Evolutionary conservation across 2,888 invertebrate species (phyloP).

Genomic region (Xiphydria camelus): DNA sequence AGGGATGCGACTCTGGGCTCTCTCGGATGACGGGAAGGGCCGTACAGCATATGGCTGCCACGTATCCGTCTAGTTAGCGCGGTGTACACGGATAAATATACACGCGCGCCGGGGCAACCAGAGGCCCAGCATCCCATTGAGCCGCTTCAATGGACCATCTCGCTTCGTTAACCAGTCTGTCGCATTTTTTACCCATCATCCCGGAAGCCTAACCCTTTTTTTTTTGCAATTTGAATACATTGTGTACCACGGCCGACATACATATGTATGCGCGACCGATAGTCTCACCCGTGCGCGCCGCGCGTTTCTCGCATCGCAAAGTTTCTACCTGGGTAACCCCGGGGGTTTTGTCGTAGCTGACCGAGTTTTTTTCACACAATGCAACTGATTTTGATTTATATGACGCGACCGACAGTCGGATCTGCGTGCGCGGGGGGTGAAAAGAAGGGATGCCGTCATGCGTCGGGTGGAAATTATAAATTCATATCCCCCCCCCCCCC

Average conservation of each 20-base stretch:
- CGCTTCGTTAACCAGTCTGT: slow-evolving; percentile 59
- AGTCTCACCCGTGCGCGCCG: slow-evolving; percentile 32
- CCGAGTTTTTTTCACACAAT: slow-evolving; percentile 55
- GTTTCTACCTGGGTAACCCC: slow-evolving; percentile 52
- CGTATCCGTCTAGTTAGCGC: slow-evolving; percentile 10
- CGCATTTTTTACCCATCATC: slow-evolving; percentile 56
- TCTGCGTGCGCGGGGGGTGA: slow-evolving; percentile 30
- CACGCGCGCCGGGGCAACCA: neutral
- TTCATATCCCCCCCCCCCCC: slow-evolving; percentile 41
- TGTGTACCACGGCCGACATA: slow-evolving; percentile 54
- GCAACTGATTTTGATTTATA: slow-evolving; percentile 58
- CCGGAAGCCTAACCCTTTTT: slow-evolving; percentile 52
- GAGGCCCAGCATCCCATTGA: slow-evolving; percentile 45
- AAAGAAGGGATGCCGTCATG: slow-evolving; percentile 28
- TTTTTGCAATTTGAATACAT: slow-evolving; percentile 56
- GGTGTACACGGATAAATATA: neutral
- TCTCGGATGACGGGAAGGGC: neutral
- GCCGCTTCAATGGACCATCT: slow-evolving; percentile 57
- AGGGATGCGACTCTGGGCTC: slow-evolving; percentile 21
- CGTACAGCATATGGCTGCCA: slow-evolving; percentile 9
- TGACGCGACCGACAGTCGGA: slow-evolving; percentile 52
- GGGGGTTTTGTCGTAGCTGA: slow-evolving; percentile 51
- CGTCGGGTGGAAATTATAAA: slow-evolving; percentile 54
- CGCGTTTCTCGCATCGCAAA: slow-evolving; percentile 1
- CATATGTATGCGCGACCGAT: slow-evolving; percentile 56